These are phyloP conservation scores for Gortyna flavago DNA, from an alignment of 2,888 invertebrate genomes.

Conservation along the genomic window DNA sequence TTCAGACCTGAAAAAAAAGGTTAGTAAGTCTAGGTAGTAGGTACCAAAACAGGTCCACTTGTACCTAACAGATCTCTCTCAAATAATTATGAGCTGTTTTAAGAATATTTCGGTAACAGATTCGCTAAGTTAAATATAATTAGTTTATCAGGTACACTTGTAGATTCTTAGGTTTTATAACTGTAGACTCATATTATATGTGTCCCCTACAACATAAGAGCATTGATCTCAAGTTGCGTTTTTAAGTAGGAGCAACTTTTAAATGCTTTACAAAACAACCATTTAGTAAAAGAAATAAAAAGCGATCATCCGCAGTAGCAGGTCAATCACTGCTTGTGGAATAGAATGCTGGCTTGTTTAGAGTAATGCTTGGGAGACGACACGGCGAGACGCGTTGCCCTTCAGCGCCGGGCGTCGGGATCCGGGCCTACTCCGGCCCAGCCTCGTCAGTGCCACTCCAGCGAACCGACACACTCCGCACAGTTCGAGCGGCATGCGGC, in stretches of 20 bases:
- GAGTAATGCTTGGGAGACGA: conserved; percentile 4
- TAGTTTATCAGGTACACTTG: not conserved
- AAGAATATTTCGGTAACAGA: not conserved
- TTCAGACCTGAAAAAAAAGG: not conserved
- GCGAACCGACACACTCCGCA: conserved; percentile 12
- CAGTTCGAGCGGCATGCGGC: conserved; percentile 26
- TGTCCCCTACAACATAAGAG: not conserved
- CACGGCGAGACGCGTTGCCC: not conserved
- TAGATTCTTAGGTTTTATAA: not conserved
- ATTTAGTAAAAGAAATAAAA: conserved; percentile 20
- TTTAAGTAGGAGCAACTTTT: conserved; percentile 21
- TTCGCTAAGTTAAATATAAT: not conserved
- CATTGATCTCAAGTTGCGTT: conserved; percentile 7
- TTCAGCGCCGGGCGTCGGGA: conserved; percentile 6
- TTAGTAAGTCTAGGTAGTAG: not conserved
- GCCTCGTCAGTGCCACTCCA: conserved; percentile 27
- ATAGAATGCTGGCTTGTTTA: conserved; percentile 26
- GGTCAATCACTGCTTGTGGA: conserved; percentile 26
- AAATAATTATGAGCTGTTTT: not conserved
- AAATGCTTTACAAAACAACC: conserved; percentile 43
- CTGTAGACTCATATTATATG: not conserved
- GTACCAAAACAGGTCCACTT: not conserved
- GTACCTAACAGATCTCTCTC: not conserved
- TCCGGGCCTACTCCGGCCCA: conserved; percentile 12
- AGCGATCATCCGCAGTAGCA: conserved; percentile 22